phyloP scores from a whole-genome alignment of 2,797 vertebrate genomes.

The Bufotes viridis region DNA sequence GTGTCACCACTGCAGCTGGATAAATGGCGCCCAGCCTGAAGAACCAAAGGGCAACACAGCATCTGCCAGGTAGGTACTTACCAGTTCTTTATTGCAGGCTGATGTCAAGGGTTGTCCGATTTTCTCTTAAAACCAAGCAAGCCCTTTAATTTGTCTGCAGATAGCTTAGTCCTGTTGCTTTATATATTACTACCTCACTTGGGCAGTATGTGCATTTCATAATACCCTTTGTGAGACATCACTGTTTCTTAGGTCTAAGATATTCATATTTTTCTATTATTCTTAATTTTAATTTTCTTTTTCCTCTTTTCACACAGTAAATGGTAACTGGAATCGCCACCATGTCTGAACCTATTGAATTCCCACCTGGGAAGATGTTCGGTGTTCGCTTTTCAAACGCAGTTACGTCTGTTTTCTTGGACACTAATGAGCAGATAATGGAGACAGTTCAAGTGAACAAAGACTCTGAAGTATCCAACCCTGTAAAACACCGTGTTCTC shows the following conservation, averaged over 20 bases:
- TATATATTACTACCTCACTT: neutral
- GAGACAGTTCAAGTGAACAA: neutral
- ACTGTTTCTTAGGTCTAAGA: neutral
- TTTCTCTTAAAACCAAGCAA: too few relatives aligned
- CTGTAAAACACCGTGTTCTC: conserved; percentile 56
- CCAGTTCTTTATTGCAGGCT: too few relatives aligned
- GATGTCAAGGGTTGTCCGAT: too few relatives aligned
- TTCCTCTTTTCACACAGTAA: neutral
- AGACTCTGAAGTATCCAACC: conserved; percentile 30
- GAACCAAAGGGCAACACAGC: too few relatives aligned
- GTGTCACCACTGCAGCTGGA: too few relatives aligned
- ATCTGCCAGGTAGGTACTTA: too few relatives aligned
- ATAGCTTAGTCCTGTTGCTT: neutral
- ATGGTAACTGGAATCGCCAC: conserved; percentile 23
- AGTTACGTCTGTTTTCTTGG: neutral
- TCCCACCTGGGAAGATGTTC: neutral
- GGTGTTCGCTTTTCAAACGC: conserved; percentile 3
- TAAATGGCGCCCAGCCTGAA: too few relatives aligned
- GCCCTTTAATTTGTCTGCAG: too few relatives aligned
- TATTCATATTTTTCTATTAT: neutral
- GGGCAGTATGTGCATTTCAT: neutral
- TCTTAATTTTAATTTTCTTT: neutral
- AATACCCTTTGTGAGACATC: neutral
- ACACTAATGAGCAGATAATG: conserved; percentile 12
- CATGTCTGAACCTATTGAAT: conserved; percentile 45